Evolutionary conservation across 1,140 invertebrate species (phyloP).

Genomic region (Drosophila miranda): DNA sequence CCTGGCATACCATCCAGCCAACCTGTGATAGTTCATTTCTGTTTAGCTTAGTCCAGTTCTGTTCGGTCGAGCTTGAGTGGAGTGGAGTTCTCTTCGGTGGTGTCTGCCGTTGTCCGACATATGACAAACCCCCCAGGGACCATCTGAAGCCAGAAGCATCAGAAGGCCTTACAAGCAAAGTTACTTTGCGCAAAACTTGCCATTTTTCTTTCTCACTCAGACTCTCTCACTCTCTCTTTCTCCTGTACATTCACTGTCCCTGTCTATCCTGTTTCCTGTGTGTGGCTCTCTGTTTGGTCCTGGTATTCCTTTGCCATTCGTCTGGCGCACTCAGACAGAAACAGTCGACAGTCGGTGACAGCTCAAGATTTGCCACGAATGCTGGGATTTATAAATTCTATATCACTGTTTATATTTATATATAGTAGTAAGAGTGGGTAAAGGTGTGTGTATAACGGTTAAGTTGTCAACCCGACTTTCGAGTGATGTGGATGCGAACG

Average conservation of each 20-base stretch:
- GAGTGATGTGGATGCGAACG: constrained; percentile 66
- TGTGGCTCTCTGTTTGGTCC: constrained; percentile 29
- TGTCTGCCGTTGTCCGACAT: constrained; percentile 62
- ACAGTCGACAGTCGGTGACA: constrained; percentile 59
- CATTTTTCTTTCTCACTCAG: constrained; percentile 56
- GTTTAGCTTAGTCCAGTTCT: constrained; percentile 15
- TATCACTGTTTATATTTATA: constrained; percentile 17
- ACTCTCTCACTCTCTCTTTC: not conserved
- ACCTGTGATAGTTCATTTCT: constrained; percentile 40
- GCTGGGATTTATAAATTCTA: constrained; percentile 60
- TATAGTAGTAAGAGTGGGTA: not conserved
- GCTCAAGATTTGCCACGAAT: constrained; percentile 69
- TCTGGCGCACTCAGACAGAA: constrained; percentile 62
- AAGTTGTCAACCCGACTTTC: constrained; percentile 70
- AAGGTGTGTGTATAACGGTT: constrained; percentile 36
- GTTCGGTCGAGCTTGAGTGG: not conserved
- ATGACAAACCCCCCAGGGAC: constrained; percentile 76
- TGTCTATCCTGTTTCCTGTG: constrained; percentile 1
- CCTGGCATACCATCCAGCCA: constrained; percentile 66
- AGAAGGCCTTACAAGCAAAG: constrained; percentile 71
- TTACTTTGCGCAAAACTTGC: constrained; percentile 76
- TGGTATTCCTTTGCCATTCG: constrained; percentile 72
- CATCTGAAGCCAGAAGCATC: constrained; percentile 53
- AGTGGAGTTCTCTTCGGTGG: not conserved
- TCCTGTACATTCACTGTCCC: not conserved